Base-by-base conservation (phyloP, 2,797 vertebrate genomes). In the Bovichtus variegatus region DNA sequence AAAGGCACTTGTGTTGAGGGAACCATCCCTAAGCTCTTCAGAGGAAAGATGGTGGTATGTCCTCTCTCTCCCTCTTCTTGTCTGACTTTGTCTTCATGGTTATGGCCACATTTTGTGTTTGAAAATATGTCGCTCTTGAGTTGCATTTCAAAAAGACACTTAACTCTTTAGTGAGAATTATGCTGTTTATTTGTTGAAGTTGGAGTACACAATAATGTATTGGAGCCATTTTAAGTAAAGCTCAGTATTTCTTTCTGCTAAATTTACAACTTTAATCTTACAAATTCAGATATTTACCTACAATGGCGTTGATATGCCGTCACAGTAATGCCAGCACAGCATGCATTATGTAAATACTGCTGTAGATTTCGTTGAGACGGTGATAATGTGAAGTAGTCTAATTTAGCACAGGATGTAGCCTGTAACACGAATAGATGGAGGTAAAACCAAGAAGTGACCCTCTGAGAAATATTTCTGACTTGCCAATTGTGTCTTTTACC, bases 1-100 rank as follows among this genome's bases (percentile, higher is more conserved):
- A 99, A 99, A 96, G 98, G 98, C 92, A 99, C 98, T 0, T 99
- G 98, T 88, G 98, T 99, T 81, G 98, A 99, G 90, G 98, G 98
- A 94, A 99, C 98, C 53, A 99, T 99, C 81, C 98, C 98, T 18
- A 99, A 99, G 82, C 95, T 99, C 84, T 99, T 99, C 94, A 94
- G 98, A 94, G 98, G 98, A 80, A 99, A 99, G 92, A 99, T 99
- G 98, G 98, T 99, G 98, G 98, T 99, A 97, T 55, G 98, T 93
- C 43, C 53, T 46, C 21, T 6, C 23, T 9, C 9, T 50, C 3
- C 43, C 3, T 47, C 2, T 19, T 46, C 9, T 8, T 51, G 38
- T 46, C 16, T 65, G 23, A 49, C 68, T n/a, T 72, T n/a, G 7
- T 49, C 54, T 27, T 61, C 12, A 16, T 60, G 19, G 27, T 38